These are phyloP conservation scores for Bombus cullumanus DNA, from an alignment of 1,140 invertebrate species.

Conservation along the genomic window DNA sequence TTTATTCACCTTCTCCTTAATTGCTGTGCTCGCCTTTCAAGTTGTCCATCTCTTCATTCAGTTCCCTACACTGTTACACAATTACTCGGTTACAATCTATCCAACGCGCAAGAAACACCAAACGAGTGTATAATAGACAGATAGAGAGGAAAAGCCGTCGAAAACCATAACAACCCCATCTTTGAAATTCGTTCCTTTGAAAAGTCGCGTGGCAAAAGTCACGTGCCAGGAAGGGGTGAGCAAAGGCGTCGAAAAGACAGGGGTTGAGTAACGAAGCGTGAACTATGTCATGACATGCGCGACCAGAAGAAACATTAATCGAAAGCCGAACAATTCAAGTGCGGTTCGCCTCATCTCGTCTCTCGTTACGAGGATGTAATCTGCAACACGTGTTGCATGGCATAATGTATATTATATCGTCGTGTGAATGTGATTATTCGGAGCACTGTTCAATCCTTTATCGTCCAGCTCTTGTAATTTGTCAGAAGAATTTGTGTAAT, in stretches of 20 bases:
- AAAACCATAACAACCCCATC: background rate
- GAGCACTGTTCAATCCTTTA: slow-evolving; percentile 6
- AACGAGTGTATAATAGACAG: background rate
- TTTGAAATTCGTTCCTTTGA: background rate
- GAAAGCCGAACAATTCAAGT: slow-evolving; percentile 30
- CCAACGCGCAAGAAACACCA: background rate
- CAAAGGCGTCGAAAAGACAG: slow-evolving; percentile 25
- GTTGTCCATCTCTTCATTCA: background rate
- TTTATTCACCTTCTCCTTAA: background rate
- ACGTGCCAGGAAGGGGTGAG: slow-evolving; percentile 16
- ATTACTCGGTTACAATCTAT: background rate
- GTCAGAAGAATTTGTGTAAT: background rate
- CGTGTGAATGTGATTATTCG: background rate
- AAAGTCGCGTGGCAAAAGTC: background rate
- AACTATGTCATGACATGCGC: slow-evolving; percentile 76
- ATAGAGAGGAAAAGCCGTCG: background rate
- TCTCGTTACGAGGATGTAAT: background rate
- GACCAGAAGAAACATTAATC: slow-evolving; percentile 66
- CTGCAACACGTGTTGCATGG: slow-evolving; percentile 17
- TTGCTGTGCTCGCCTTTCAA: background rate
- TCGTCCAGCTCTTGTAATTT: background rate
- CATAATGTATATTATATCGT: slow-evolving; percentile 11
- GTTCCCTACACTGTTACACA: background rate
- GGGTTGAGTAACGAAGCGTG: slow-evolving; percentile 69
- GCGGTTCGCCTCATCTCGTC: slow-evolving; percentile 16